phyloP scores from a whole-genome alignment of 2,113 vertebrate genomes.

The Papio anubis region DNA sequence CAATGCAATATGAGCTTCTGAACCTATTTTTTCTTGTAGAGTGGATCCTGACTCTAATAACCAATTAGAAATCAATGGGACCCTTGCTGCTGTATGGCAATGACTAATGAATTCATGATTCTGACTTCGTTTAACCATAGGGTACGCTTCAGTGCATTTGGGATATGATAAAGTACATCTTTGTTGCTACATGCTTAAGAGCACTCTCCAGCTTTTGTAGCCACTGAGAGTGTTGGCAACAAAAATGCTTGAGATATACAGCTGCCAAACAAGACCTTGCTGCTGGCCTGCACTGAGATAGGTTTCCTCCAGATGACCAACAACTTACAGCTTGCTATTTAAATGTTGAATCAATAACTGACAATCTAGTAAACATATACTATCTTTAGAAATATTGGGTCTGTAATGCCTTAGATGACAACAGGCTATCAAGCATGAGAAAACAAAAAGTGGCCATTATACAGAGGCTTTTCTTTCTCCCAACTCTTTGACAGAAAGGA shows the following conservation, averaged over 20 bases:
- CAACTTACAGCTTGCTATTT: not conserved
- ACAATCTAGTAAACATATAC: not conserved
- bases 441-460: not conserved
- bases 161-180: not conserved
- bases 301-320: not conserved
- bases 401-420: not conserved
- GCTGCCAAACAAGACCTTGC: not conserved
- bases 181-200: not conserved
- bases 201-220: not conserved
- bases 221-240: not conserved
- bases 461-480: not conserved
- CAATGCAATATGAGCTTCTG: not conserved
- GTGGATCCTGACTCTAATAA: not conserved
- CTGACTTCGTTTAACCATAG: not conserved
- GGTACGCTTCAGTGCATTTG: not conserved
- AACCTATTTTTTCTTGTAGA: not conserved
- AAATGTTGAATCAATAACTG: not conserved
- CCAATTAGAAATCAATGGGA: not conserved
- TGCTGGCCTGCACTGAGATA: too few relatives aligned
- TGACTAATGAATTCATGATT: not conserved
- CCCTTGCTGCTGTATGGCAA: not conserved
- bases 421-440: not conserved
- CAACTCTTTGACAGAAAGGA: not conserved
- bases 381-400: not conserved
- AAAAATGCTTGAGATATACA: not conserved